Percentiles rank a stretch among this genome's conserved stretches.
These are phyloP conservation scores for Nezara viridula DNA, from an alignment of 2,888 invertebrate genomes.

Conservation along the genomic window DNA sequence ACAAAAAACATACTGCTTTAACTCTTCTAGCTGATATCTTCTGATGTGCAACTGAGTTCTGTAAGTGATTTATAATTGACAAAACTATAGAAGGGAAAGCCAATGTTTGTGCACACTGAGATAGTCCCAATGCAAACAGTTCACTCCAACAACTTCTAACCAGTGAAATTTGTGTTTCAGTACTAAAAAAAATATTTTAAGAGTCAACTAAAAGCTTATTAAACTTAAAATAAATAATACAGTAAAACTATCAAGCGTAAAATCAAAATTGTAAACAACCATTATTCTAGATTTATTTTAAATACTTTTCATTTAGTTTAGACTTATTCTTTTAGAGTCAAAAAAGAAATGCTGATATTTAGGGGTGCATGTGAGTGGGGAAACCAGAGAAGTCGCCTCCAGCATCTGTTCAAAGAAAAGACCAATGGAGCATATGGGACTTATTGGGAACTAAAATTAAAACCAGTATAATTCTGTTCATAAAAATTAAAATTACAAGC, in stretches of 20 bases:
- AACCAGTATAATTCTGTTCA: no score
- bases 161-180: slow-evolving; percentile 85
- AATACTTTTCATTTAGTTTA: no score
- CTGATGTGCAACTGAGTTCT: slow-evolving; percentile 79
- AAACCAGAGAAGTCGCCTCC: no score
- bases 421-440: no score
- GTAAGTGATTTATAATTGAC: slow-evolving; percentile 85
- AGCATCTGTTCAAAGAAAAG: no score
- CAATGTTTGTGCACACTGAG: slow-evolving; percentile 85
- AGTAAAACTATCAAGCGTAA: background rate
- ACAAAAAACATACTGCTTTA: slow-evolving; percentile 68
- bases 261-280: background rate
- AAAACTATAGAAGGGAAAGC: slow-evolving; percentile 86
- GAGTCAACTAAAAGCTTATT: background rate
- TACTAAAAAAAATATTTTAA: slow-evolving; percentile 72
- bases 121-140: slow-evolving; percentile 89
- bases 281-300: no score
- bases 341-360: no score
- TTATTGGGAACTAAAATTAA: no score
- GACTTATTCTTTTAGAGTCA: no score
- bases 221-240: background rate
- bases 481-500: no score
- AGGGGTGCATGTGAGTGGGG: no score
- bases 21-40: slow-evolving; percentile 84
- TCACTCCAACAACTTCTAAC: slow-evolving; percentile 94